Evolutionary conservation across 2,113 vertebrate genomes (phyloP).

Genomic region (Arothron firmamentum): DNA sequence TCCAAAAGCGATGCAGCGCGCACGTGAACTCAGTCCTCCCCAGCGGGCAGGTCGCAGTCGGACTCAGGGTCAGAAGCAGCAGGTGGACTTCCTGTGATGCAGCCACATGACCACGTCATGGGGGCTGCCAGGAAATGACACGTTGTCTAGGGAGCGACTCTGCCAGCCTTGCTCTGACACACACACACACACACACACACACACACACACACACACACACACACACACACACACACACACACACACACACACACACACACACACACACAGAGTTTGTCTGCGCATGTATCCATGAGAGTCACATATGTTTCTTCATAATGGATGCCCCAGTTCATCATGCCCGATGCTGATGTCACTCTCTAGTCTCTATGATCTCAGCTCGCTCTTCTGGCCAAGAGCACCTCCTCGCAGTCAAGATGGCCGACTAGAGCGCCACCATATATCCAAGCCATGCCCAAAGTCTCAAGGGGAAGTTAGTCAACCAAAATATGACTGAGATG

Average conservation of each 20-base stretch:
- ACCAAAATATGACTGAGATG: too few species aligned
- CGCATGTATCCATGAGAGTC: constrained; percentile 4
- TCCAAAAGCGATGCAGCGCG: too few species aligned
- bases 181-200: background rate
- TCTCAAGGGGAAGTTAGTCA: too few species aligned
- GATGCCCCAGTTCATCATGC: background rate
- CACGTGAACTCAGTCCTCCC: constrained; percentile 17
- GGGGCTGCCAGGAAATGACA: constrained; percentile 46
- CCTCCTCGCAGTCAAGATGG: too few species aligned
- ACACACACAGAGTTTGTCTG: background rate
- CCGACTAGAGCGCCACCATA: too few species aligned
- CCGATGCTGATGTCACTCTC: constrained; percentile 1
- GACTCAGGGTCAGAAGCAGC: constrained; percentile 52
- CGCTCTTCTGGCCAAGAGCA: background rate
- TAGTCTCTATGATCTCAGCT: constrained; percentile 4
- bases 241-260: background rate
- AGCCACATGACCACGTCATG: constrained; percentile 16
- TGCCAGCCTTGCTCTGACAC: constrained; percentile 19
- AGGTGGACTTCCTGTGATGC: constrained; percentile 49
- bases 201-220: background rate
- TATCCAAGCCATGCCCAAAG: too few species aligned
- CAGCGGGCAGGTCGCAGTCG: constrained; percentile 35
- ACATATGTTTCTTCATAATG: constrained; percentile 9
- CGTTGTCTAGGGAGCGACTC: constrained; percentile 6
- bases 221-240: background rate